Evolutionary conservation across 2,888 invertebrate species (phyloP).

Genomic region (Nomada ruficornis): DNA sequence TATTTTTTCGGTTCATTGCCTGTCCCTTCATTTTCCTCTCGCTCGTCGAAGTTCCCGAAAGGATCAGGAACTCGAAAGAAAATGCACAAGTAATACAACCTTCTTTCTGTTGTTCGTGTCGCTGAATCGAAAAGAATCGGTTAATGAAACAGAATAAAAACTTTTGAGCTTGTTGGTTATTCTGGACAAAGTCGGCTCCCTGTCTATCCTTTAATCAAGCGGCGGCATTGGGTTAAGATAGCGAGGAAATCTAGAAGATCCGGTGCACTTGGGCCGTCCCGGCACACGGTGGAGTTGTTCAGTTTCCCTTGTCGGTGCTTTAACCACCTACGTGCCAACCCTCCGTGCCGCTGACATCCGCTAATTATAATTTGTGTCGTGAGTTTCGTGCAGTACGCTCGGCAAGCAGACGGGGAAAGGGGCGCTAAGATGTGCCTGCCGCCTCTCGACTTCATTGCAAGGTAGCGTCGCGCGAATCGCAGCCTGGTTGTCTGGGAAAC

Average conservation of each 20-base stretch:
- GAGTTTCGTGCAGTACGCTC: slow-evolving; percentile 49
- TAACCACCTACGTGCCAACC: slow-evolving; percentile 60
- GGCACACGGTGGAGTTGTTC: slow-evolving; percentile 7
- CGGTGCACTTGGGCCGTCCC: not conserved
- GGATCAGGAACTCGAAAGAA: not conserved
- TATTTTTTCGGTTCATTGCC: not conserved
- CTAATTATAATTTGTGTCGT: slow-evolving; percentile 75
- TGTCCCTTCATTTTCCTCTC: not conserved
- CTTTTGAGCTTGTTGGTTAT: not conserved
- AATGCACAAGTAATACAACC: not conserved
- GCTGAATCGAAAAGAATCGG: not conserved
- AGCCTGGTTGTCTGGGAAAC: not conserved
- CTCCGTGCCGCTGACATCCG: slow-evolving; percentile 65
- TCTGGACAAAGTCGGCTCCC: not conserved
- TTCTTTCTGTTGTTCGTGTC: not conserved
- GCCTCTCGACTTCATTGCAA: slow-evolving; percentile 47
- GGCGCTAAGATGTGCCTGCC: slow-evolving; percentile 47
- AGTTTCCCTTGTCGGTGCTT: slow-evolving; percentile 49
- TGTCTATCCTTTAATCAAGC: slow-evolving; percentile 27
- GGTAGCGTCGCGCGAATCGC: slow-evolving; percentile 19
- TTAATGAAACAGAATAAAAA: not conserved
- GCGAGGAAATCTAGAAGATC: slow-evolving; percentile 33
- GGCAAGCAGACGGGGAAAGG: slow-evolving; percentile 36
- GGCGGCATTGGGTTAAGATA: slow-evolving; percentile 20
- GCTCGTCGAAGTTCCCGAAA: slow-evolving; percentile 1